Base-by-base conservation (phyloP, 2,113 vertebrate genomes). In the Gadus chalcogrammus region DNA sequence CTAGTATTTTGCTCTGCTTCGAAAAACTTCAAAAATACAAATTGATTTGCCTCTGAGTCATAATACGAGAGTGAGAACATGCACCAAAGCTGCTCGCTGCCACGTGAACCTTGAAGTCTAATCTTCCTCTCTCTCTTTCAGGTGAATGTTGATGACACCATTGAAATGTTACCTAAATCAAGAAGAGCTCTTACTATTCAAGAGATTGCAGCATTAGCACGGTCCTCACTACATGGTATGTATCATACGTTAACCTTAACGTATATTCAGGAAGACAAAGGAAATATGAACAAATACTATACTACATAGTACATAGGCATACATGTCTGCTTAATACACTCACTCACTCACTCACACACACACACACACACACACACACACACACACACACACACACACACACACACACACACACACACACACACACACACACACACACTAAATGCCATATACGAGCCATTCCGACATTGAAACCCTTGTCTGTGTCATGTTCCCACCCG, bases 131-230 rank as follows among this genome's bases (percentile, higher is more conserved):
- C 15, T 67, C 70, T 12, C 31, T 0, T 84, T 55, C 89, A 99
- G 97, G 96, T 98, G 95, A 94, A 98, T 96, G 95, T 96, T 97
- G 95, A 97, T 78, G 95, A 97, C 90, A 94, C 93, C 86, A 83
- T 91, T 93, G 94, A 96, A 83, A 99, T 99, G 97, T 92, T 99
- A 91, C 97, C 97, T 84, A 98, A 98, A 94, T 97, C 97, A 61
- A 96, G 96, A 93, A 91, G 97, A 85, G 95, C 96, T 11, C 92
- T 99, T 73, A 99, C 97, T 74, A 98, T 98, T 89, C 97, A 99
- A 88, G 97, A 99, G 92, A 99, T 99, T 0, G 95, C 97, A 15
- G 96, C 97, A 17, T 92, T 99, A 81, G 97, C 97, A 35, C 94
- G 97, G 84, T 99, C 97, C 66, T 99, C 97, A 1, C 89, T 99